Evolutionary conservation across 53 echinoderm and acorn worm genomes (phyloP), one percentile per base, ranked within the genome.

Genomic region (Astropecten irregularis): DNA sequence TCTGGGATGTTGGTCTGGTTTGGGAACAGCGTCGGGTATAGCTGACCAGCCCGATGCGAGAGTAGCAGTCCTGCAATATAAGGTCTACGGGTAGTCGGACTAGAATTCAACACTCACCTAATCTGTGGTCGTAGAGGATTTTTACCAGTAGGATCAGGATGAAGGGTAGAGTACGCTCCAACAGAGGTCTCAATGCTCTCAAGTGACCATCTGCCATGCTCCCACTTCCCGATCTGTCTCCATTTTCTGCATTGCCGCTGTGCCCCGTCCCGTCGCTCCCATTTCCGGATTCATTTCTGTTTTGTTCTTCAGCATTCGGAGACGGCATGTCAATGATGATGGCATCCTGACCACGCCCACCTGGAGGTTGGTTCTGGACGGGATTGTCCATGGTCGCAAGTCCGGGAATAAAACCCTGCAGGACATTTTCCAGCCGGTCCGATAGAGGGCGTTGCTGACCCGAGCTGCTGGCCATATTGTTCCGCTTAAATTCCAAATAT

Each of bases 351-450:
- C 77, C 40, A 49, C 70, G 76, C 58, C 68, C 52, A 20, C 68
- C 73, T 46, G 66, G 40, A 11, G 42, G 6, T 6, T 6, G 6
- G 0, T 54, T 49, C 22, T 77, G 91, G 40, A 15, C 81, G 46
- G 71, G 56, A 23, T 77, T 85, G 37, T 95, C 95, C 95, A 95
- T 92, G 2, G 92, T 92, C 29, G 87, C 73, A 13, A 95, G 73
- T 9, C 95, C 95, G 4, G 95, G 95, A 49, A 95, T 89, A 21
- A 95, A 76, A 39, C 88, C 88, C 83, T 90, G 90, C 9, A 95
- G 82, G 20, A 88, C 92, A 7, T 60, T 85, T n/a, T 87, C 88
- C 19, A 95, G 86, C 4, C 85, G 82, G 33, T 64, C 74, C 10
- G 68, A 39, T 8, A 87, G 68, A 57, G 84, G 84, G 68, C 57